Evolutionary conservation across 2,797 vertebrate genomes (phyloP), one percentile per base, ranked within the genome.

Genomic region (Rhinogobio ventralis): DNA sequence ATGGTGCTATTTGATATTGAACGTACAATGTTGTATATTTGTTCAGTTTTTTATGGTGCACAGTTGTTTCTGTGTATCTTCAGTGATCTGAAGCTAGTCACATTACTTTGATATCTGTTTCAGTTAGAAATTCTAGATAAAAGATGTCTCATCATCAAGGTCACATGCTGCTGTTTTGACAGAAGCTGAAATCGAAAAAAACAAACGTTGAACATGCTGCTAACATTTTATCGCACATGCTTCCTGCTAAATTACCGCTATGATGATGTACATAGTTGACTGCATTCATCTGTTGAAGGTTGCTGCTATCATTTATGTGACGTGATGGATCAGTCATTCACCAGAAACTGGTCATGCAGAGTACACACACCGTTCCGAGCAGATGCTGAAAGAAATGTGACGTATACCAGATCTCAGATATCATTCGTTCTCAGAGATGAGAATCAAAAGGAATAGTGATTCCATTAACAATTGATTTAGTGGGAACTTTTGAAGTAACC

Each of bases 1-100:
- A 9, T 17, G 30, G 14, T 36, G 68, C 20, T 77, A 45, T 84
- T 79, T 82, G 51, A 83, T 81, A 85, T 23, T 46, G 39, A 68
- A 25, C n/a, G 66, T 6, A 46, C 71, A 73, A 9, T 20, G 68
- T 68, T 86, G 82, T 77, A 30, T 79, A 36, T 45, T 45, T 66
- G 28, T 83, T 30, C 7, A 7, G 3, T 28, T 53, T 36, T 74
- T 51, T 68, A 15, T 66, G 15, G 71, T 33, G 33, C 75, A 39
- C 86, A 76, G 36, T 82, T 83, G 83, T 81, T 86, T 85, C 87
- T 77, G 5, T 57, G 49, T 81, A 15, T 78, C 17, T 73, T 84
- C 17, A 36, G 15, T 20, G 30, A 71, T 86, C n/a, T 62, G 73
- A 81, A 51, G 23, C 28, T 14, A 69, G 28, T 84, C 53, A 39